A percentile compares a stretch with the other conserved stretches of the same genome.
These are phyloP conservation scores for Manis pentadactyla DNA, from an alignment of 2,797 vertebrate genomes.

Conservation along the genomic window DNA sequence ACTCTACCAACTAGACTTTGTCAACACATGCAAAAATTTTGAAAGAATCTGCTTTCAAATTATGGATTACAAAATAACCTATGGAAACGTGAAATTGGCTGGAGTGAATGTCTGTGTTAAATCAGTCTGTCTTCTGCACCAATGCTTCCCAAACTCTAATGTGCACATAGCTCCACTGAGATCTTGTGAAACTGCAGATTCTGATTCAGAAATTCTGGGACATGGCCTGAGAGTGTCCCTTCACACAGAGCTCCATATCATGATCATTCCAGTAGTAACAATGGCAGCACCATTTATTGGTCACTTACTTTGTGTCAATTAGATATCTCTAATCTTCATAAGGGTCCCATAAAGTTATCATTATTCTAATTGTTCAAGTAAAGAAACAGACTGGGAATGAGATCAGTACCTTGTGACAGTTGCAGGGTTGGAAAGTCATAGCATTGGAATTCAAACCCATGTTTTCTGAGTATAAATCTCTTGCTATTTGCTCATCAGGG, in stretches of 20 bases:
- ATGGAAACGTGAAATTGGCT: neutral
- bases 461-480: neutral
- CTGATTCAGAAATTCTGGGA: neutral
- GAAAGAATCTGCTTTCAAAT: conserved; percentile 20
- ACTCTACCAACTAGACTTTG: neutral
- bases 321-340: neutral
- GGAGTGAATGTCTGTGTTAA: neutral
- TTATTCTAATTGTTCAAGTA: neutral
- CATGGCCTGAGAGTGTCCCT: neutral
- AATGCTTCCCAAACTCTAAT: neutral
- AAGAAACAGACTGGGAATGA: neutral
- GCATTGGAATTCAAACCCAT: neutral
- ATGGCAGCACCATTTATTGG: neutral
- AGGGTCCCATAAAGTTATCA: neutral
- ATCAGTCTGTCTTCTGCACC: neutral
- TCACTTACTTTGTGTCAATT: neutral
- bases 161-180: neutral
- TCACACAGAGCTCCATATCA: neutral
- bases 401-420: neutral
- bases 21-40: neutral
- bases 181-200: neutral
- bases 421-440: neutral
- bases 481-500: neutral
- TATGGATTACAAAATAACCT: neutral
- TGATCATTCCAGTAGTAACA: neutral